Percentiles rank a stretch among this genome's conserved stretches.
These are phyloP conservation scores for Heliconius erato DNA, from an alignment of 2,888 invertebrate species.

Conservation along the genomic window DNA sequence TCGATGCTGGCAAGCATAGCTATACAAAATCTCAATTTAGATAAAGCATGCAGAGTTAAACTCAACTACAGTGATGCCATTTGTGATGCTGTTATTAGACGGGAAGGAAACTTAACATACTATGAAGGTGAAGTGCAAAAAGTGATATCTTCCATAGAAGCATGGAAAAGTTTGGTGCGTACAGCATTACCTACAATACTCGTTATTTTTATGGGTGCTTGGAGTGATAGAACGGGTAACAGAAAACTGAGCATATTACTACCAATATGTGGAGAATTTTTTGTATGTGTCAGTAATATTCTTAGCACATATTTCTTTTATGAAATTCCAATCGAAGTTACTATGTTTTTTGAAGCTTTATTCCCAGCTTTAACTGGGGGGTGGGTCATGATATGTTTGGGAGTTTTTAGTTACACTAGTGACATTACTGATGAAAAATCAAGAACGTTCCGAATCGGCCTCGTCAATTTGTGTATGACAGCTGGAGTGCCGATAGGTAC, in stretches of 20 bases:
- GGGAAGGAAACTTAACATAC: conserved; percentile 82
- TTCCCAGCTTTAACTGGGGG: conserved; percentile 85
- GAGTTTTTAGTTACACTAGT: conserved; percentile 87
- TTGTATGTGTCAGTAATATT: conserved; percentile 79
- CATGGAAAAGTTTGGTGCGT: conserved; percentile 85
- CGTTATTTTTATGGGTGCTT: conserved; percentile 86
- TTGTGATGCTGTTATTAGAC: conserved; percentile 69
- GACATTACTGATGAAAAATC: conserved; percentile 84
- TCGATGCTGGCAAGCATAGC: conserved; percentile 89
- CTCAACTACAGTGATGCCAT: conserved; percentile 67
- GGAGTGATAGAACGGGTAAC: conserved; percentile 86
- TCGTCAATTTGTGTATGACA: conserved; percentile 86
- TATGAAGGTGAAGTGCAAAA: conserved; percentile 87
- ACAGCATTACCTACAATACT: conserved; percentile 84
- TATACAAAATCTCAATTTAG: conserved; percentile 80
- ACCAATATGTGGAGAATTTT: conserved; percentile 84
- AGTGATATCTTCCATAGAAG: conserved; percentile 82
- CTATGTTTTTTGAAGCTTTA: conserved; percentile 82
- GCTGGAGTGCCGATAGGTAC: conserved; percentile 86
- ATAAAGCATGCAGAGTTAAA: conserved; percentile 77
- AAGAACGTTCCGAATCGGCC: conserved; percentile 86
- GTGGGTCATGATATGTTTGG: conserved; percentile 83
- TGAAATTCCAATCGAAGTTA: conserved; percentile 83
- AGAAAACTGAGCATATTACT: conserved; percentile 85
- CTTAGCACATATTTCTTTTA: conserved; percentile 84